Evolutionary conservation across 2,888 invertebrate genomes (phyloP).

Genomic region (Metellina segmentata): DNA sequence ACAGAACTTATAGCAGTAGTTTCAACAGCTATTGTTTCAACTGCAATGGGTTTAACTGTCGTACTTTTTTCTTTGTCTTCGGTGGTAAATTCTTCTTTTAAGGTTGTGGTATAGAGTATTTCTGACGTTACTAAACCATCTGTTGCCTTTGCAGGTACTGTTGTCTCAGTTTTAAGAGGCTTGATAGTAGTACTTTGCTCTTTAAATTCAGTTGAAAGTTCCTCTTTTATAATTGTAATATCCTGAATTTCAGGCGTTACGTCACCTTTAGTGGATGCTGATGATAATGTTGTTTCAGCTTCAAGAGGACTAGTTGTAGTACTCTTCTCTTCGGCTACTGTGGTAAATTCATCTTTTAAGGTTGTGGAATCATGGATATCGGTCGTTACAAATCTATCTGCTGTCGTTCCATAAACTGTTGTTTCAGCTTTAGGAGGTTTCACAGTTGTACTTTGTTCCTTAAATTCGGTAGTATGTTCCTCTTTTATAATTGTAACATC

Average conservation of each 20-base stretch:
- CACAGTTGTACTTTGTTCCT: background rate
- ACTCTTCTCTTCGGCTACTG: background rate
- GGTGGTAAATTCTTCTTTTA: background rate
- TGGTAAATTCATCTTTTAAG: background rate
- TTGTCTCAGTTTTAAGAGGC: background rate
- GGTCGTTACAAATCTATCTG: background rate
- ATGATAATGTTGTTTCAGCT: background rate
- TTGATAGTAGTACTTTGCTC: background rate
- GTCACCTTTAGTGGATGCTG: background rate
- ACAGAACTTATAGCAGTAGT: too few species aligned
- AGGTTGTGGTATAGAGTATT: background rate
- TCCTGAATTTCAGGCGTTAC: background rate
- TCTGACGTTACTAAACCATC: background rate
- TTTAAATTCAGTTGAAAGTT: background rate
- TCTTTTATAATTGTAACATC: background rate
- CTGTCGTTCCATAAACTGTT: too few species aligned
- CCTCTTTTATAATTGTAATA: background rate
- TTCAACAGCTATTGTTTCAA: background rate
- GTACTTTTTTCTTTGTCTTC: background rate
- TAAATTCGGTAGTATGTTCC: background rate
- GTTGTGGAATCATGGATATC: background rate
- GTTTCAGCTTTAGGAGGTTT: background rate
- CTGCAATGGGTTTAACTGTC: background rate
- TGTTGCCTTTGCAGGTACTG: background rate
- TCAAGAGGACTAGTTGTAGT: background rate